Base-by-base conservation (phyloP, 1,140 invertebrate genomes). In the Riptortus pedestris region DNA sequence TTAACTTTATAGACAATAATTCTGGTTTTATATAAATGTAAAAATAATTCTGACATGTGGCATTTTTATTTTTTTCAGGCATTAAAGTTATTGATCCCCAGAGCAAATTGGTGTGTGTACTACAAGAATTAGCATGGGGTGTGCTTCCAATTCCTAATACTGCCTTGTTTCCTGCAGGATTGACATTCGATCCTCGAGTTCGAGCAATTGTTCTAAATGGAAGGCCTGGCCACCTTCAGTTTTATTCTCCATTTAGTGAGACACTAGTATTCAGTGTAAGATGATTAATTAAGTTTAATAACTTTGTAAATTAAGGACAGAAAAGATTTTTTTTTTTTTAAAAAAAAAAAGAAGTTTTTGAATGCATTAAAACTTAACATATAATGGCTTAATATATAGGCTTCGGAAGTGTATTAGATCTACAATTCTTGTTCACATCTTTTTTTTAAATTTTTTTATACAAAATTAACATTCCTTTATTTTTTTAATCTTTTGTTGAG, bases 191-290 rank as follows among this genome's bases (percentile, higher is more conserved):
- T 75, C 81, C 83, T 0, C 77, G 80, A 60, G 83, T 82, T 0
- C 78, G 81, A 66, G 77, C 82, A 45, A 71, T 92, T 16, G 81
- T 91, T 9, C 74, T 88, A 48, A 93, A 91, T 75, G 88, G 88
- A 38, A 79, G 82, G 68, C 78, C 82, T 0, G 90, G 90, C 26
- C 83, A 89, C 70, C 73, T 93, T 45, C 90, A 93, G 73, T 91
- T 91, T 77, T 91, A 84, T 72, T 83, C 83, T 57, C 78, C 84
- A 0, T 74, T 79, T 60, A 80, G 79, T 4, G 83, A 84, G 69
- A 82, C 75, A 68, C 77, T 90, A 61, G 71, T 91, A 0, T 90
- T 83, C 69, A 87, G 86, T 80, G 87, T 90, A 74, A 81, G 81
- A n/a, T n/a, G n/a, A n/a, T 78, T 62, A 59, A 55, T 69, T n/a